phyloP scores from a whole-genome alignment of 2,888 invertebrate genomes.

The Campoplex nolae region DNA sequence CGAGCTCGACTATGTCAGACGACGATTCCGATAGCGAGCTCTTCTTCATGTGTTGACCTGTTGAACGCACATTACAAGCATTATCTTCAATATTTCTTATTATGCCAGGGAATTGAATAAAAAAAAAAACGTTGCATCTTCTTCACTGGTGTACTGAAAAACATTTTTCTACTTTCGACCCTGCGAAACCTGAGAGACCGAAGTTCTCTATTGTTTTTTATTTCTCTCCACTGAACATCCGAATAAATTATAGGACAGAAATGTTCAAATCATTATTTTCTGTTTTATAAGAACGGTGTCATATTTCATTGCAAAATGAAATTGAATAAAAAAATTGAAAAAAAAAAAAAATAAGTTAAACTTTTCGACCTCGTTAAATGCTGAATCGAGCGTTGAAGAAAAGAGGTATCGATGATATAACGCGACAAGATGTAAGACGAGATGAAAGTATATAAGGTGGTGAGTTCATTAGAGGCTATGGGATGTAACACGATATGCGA shows the following conservation, averaged over 20 bases:
- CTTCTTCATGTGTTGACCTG: slow-evolving; percentile 96
- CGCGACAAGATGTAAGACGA: slow-evolving; percentile 15
- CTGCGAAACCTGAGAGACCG: neutral
- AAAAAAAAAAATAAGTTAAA: too few species aligned
- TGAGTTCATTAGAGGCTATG: slow-evolving; percentile 9
- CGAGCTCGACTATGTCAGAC: slow-evolving; percentile 97
- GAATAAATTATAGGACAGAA: neutral
- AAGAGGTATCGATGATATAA: neutral
- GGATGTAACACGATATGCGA: slow-evolving; percentile 17
- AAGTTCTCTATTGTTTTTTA: neutral
- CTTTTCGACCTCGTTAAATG: neutral
- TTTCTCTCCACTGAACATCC: neutral
- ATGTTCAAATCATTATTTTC: neutral
- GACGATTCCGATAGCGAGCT: slow-evolving; percentile 94
- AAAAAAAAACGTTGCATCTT: neutral
- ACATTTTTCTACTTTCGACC: neutral
- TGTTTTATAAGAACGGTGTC: neutral
- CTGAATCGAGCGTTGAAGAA: neutral
- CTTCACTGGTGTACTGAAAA: neutral
- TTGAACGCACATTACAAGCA: slow-evolving; percentile 53
- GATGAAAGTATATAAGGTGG: slow-evolving; percentile 20
- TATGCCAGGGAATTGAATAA: neutral
- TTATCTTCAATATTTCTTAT: neutral
- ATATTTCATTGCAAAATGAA: neutral
- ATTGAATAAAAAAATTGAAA: too few species aligned